A percentile compares a stretch with the other conserved stretches of the same genome.
phyloP scores from a whole-genome alignment of 1,140 invertebrate species.

The Micrasema longulum region DNA sequence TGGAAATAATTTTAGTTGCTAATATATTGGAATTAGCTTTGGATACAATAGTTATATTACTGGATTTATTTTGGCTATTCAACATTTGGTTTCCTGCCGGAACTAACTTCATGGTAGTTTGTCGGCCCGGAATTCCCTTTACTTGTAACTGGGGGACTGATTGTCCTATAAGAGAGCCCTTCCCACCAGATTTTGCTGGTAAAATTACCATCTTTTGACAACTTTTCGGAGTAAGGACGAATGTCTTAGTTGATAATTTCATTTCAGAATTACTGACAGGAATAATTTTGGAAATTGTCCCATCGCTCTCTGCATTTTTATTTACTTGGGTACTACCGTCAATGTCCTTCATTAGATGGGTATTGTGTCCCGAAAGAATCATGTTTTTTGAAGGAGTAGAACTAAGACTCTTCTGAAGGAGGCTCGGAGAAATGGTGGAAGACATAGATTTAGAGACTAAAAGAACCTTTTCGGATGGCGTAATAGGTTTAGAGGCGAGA shows the following conservation, averaged over 20 bases:
- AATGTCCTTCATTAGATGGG: slow-evolving; percentile 58
- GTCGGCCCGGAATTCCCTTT: slow-evolving; percentile 60
- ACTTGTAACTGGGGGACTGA: slow-evolving; percentile 62
- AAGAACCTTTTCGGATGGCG: slow-evolving; percentile 62
- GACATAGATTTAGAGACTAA: slow-evolving; percentile 65
- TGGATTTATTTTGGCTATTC: slow-evolving; percentile 56
- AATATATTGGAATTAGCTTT: slow-evolving; percentile 56
- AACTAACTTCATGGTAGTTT: slow-evolving; percentile 62
- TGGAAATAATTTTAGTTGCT: slow-evolving; percentile 45
- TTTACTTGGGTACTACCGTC: slow-evolving; percentile 40
- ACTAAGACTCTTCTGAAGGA: slow-evolving; percentile 46
- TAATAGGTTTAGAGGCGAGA: slow-evolving; percentile 33
- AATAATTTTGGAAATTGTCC: slow-evolving; percentile 58
- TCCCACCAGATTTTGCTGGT: slow-evolving; percentile 60
- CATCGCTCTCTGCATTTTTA: slow-evolving; percentile 41
- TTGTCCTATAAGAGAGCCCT: slow-evolving; percentile 59
- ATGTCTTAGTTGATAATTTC: slow-evolving; percentile 66
- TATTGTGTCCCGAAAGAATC: slow-evolving; percentile 58
- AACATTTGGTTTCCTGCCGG: slow-evolving; percentile 62
- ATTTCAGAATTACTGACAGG: slow-evolving; percentile 65
- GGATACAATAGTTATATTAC: slow-evolving; percentile 58
- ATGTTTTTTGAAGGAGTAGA: slow-evolving; percentile 60
- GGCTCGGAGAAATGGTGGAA: slow-evolving; percentile 58
- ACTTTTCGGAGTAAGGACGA: slow-evolving; percentile 65
- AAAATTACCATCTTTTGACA: slow-evolving; percentile 68